Evolutionary conservation across 2,888 invertebrate genomes (phyloP).

Genomic region (Calameuta idolon): DNA sequence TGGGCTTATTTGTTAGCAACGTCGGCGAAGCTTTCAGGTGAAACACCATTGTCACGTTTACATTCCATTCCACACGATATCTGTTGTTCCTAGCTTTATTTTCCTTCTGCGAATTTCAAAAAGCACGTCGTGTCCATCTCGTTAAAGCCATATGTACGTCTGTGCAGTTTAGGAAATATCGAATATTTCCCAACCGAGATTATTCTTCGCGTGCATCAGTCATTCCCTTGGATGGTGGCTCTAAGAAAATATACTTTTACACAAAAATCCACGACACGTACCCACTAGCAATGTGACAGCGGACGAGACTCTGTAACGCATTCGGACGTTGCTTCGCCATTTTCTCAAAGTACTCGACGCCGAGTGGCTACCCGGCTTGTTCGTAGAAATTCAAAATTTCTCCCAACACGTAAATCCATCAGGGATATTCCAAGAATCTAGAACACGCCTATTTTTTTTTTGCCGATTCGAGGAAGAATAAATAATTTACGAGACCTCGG

Average conservation of each 20-base stretch:
- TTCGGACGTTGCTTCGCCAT: neutral
- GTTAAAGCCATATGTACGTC: neutral
- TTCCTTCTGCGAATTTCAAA: neutral
- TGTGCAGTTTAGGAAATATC: neutral
- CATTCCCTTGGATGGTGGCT: neutral
- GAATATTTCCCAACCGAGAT: neutral
- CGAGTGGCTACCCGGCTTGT: neutral
- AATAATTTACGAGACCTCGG: neutral
- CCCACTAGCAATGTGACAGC: neutral
- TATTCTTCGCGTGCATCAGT: neutral
- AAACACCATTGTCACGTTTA: neutral
- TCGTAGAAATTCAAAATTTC: neutral
- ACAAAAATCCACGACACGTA: neutral
- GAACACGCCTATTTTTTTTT: neutral
- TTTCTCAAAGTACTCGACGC: neutral
- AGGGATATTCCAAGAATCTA: neutral
- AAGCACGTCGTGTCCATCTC: neutral
- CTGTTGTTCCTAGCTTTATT: neutral
- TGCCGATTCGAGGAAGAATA: neutral
- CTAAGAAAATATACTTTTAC: neutral
- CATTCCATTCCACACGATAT: neutral
- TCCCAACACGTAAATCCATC: neutral
- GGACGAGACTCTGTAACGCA: neutral
- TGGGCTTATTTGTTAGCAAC: neutral
- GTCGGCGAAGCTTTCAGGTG: neutral